Conservation (phyloP, 1,140 invertebrate genomes). For the Stegodyphus mimosarum region DNA sequence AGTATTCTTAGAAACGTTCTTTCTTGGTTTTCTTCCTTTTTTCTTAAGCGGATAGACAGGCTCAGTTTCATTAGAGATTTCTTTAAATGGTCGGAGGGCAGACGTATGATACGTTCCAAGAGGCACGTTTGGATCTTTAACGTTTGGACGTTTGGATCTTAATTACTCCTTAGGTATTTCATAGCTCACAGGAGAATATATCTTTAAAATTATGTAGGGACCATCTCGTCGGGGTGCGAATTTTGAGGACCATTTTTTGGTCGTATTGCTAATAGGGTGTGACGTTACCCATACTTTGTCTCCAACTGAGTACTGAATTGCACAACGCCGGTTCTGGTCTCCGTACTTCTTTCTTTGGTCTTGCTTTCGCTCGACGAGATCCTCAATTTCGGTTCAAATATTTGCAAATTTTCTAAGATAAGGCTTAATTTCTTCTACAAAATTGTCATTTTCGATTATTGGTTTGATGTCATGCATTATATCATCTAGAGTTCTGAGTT, state of each 20-base stretch:
- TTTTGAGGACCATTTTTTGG: not conserved
- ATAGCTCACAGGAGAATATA: not conserved
- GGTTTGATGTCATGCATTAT: not conserved
- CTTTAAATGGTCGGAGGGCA: not conserved
- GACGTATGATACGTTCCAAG: not conserved
- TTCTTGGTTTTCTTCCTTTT: no score
- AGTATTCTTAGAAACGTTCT: no score
- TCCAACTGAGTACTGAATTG: not conserved
- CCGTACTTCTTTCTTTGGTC: not conserved
- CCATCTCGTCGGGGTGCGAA: not conserved
- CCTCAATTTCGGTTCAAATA: not conserved
- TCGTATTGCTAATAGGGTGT: not conserved
- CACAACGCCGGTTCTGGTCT: no score
- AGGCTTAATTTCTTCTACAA: not conserved
- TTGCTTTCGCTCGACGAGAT: not conserved
- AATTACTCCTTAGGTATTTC: no score
- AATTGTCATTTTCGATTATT: slow-evolving; percentile 16
- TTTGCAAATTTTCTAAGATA: slow-evolving; percentile 1
- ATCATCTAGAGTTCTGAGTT: slow-evolving; percentile 15
- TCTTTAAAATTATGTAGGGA: not conserved
- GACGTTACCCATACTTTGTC: not conserved
- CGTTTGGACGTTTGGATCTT: no score
- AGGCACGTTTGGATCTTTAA: not conserved
- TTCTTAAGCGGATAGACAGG: no score
- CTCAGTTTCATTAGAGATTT: no score